Base-by-base conservation (phyloP, 2,113 vertebrate genomes). In the Gorsachius goisagi region DNA sequence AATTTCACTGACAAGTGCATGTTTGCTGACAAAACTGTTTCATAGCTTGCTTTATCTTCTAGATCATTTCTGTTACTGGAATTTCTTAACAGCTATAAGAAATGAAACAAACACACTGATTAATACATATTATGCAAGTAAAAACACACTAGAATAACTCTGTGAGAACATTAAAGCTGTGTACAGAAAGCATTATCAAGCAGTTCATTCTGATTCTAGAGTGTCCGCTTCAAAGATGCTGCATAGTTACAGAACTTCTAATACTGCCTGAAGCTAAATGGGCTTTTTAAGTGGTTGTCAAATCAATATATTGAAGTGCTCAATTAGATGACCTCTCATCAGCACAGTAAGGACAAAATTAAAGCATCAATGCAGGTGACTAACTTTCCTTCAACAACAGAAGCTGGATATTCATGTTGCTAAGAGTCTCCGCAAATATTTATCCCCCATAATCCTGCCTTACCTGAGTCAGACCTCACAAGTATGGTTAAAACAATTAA, bases 391-490 rank as follows among this genome's bases (percentile, higher is more conserved):
- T 90, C 67, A 85, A 44, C 9, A 28, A 6, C 0, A 52, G 50
- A 3, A 82, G 4, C 1, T 62, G 17, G 33, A 66, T 33, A 5
- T 37, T 88, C 15, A 47, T 56, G 12, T 52, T 67, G 5, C 45
- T 64, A 30, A 35, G 17, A 63, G 28, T 33, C 4, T 67, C 68
- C 62, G 26, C 30, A 74, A 90, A 64, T 74, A 60, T 56, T 88
- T 92, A 60, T 47, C 8, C 9, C 17, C 2, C 2, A 2, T 49
- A 60, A 85, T 52, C 28, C 12, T 41, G 1, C 35, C 41, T 44
- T 41, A 39, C 4, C 9, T 0, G 2, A 35, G 33, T 64, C 12
- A 77, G 49, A 73, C 5, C 6, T 58, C 6, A 0, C 10, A 35
- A 11, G 3, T 50, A 11, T 27, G n/a, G 3, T 69, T 68, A 68